These are phyloP conservation scores for Anneissia japonica DNA, from an alignment of 35 echinoderm and acorn worm genomes.

Conservation along the genomic window DNA sequence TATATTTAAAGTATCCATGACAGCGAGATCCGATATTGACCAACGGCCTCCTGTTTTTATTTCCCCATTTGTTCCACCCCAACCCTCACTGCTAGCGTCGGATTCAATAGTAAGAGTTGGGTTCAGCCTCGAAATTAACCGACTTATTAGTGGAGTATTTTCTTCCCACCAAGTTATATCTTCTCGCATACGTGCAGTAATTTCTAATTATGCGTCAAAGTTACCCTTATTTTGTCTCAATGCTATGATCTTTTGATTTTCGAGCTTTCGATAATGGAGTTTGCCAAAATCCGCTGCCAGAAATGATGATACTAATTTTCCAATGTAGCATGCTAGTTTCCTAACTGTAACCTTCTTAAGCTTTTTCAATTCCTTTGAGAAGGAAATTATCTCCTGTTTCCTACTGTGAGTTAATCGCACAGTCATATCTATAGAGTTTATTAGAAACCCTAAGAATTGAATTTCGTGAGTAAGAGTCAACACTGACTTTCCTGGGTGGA, in stretches of 20 bases:
- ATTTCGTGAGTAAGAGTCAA: constrained; percentile 16
- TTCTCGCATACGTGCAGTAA: not conserved
- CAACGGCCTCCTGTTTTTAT: no score
- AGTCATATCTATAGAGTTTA: constrained; percentile 25
- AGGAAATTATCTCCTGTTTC: not conserved
- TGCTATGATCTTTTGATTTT: constrained; percentile 4
- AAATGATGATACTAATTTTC: constrained; percentile 8
- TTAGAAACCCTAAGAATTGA: constrained; percentile 1
- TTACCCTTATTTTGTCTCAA: constrained; percentile 26
- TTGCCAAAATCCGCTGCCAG: constrained; percentile 19
- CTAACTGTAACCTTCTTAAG: not conserved
- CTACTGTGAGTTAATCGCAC: constrained; percentile 2
- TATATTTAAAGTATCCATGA: constrained; percentile 4
- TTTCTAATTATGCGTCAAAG: constrained; percentile 25
- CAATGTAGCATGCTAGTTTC: constrained; percentile 14
- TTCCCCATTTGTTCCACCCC: not conserved
- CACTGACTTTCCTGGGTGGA: constrained; percentile 21
- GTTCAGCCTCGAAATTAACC: not conserved
- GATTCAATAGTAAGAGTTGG: not conserved
- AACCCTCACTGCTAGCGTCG: not conserved
- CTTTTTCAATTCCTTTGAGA: not conserved
- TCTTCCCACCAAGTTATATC: not conserved
- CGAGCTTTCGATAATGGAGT: constrained; percentile 5
- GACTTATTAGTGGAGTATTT: not conserved
- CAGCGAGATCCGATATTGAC: no score